Evolutionary conservation across 2,797 vertebrate species (phyloP), one percentile per base, ranked within the genome.

Genomic region (Sebastes diploproa): DNA sequence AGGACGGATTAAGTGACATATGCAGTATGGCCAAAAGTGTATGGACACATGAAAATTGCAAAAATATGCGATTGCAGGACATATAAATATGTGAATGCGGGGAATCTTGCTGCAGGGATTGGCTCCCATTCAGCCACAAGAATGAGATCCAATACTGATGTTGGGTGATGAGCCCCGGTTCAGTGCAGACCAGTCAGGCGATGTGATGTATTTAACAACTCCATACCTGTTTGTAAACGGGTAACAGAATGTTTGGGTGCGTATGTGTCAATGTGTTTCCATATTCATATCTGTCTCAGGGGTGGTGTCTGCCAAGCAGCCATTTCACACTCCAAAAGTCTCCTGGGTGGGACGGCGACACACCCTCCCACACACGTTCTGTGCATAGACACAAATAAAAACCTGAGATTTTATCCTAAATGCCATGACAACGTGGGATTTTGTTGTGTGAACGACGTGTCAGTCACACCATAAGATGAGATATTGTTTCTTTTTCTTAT

Each of bases 311-410:
- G 66, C 66, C 74, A 75, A 52, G 59, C 64, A 78, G 70, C 59
- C 78, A 81, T 85, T 85, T 90, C 72, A 88, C 86, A 85, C 86
- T 83, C 68, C 50, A 56, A 36, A 68, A 38, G 72, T 81, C 80
- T 83, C 70, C 60, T 14, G 4, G 62, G 65, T 72, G 42, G 14
- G 29, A 30, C 36, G n/a, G 1, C 22, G 66, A 73, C 74, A 75
- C 5, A 13, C 27, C 71, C 46, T 58, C 78, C 60, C 70, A 81
- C 76, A 72, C 22, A 50, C 27, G 6, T 20, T 18, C 36, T 36
- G 25, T 20, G 6, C 54, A 56, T 5, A 75, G 29, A 85, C 72
- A 83, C 81, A 80, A 65, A 77, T 30, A 42, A 38, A 77, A 77
- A 76, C 34, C 74, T 77, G 69, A 78, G 58, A 68, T 80, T 61